These are phyloP conservation scores for Megaustenia siamemsis DNA, from an alignment of 2,888 invertebrate genomes.

Conservation along the genomic window DNA sequence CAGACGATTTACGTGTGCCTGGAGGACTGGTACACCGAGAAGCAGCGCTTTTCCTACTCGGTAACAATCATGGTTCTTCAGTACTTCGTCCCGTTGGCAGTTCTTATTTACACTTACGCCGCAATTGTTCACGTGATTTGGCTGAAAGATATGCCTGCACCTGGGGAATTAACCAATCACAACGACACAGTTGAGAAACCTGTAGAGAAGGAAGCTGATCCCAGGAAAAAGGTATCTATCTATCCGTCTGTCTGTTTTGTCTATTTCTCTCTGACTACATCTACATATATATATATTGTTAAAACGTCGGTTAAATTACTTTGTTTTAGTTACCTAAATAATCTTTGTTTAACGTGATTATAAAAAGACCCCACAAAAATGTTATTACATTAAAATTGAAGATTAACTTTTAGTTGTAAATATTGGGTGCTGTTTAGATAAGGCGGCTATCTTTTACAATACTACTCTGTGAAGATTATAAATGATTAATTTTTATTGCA, in stretches of 20 bases:
- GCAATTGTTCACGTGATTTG: constrained; percentile 92
- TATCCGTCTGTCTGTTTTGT: not conserved
- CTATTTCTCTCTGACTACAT: constrained; percentile 31
- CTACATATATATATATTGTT: constrained; percentile 29
- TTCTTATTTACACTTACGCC: constrained; percentile 90
- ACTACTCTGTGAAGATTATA: too few species aligned
- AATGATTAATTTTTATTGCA: too few species aligned
- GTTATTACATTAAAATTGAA: too few species aligned
- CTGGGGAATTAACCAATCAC: constrained; percentile 82
- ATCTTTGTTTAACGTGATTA: too few species aligned
- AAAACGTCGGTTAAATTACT: too few species aligned
- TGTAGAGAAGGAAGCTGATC: constrained; percentile 34
- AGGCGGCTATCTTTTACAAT: too few species aligned
- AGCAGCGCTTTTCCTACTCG: constrained; percentile 83
- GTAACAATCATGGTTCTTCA: constrained; percentile 89
- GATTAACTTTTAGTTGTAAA: too few species aligned
- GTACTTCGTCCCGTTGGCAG: constrained; percentile 89
- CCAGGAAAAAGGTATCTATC: constrained; percentile 40
- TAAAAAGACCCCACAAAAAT: too few species aligned
- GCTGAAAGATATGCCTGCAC: constrained; percentile 91
- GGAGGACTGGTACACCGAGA: constrained; percentile 57
- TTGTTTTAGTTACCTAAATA: too few species aligned
- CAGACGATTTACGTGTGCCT: constrained; percentile 52
- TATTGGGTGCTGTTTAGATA: too few species aligned
- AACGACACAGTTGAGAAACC: constrained; percentile 5